Percentiles rank a stretch among this genome's conserved stretches.
These are phyloP conservation scores for Troilus luridus DNA, from an alignment of 2,888 invertebrate species.

Conservation along the genomic window DNA sequence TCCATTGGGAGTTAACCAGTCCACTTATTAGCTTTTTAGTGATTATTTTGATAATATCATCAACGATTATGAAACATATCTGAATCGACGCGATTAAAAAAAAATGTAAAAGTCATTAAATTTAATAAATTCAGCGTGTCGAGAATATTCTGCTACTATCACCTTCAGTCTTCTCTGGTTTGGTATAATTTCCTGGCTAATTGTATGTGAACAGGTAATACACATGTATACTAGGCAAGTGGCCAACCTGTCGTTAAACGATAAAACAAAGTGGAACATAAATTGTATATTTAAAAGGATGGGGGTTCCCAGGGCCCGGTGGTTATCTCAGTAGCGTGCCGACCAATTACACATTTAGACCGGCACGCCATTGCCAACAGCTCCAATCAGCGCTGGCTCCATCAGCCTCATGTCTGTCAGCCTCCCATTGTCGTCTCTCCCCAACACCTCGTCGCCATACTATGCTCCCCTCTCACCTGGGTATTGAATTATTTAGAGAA, in stretches of 20 bases:
- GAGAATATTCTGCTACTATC: not conserved
- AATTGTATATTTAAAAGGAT: constrained; percentile 23
- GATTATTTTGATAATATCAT: no score
- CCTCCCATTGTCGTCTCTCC: not conserved
- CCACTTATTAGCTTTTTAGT: no score
- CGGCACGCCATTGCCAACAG: constrained; percentile 6
- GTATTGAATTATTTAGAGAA: not conserved
- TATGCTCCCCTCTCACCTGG: not conserved
- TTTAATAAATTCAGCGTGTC: no score
- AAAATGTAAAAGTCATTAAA: no score
- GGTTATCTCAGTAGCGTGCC: constrained; percentile 33
- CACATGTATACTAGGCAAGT: not conserved
- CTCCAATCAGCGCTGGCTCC: constrained; percentile 7
- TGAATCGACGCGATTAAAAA: no score
- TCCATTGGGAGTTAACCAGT: no score
- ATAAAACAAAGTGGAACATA: constrained; percentile 34
- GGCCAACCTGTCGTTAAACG: constrained; percentile 9
- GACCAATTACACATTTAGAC: constrained; percentile 42
- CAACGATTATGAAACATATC: no score
- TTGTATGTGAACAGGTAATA: not conserved
- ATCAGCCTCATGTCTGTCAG: not conserved
- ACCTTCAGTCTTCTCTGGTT: not conserved
- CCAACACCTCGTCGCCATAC: not conserved
- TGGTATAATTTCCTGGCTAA: not conserved
- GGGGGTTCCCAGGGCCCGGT: not conserved